Conservation (phyloP, 2,888 invertebrate genomes). For the Octodonta nipae region DNA sequence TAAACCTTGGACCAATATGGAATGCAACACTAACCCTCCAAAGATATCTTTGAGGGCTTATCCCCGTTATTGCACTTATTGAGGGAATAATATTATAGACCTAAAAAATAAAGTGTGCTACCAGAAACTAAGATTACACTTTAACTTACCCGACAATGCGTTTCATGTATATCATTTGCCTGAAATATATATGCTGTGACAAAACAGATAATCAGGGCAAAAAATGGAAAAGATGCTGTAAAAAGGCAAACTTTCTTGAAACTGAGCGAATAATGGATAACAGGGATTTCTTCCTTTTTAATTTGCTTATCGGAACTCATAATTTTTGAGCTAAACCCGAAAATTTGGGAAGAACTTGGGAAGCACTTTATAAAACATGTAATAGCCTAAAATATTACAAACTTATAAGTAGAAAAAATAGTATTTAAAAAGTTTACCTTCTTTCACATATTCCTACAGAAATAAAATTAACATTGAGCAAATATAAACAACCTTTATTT, state of each 20-base stretch:
- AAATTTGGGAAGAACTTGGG: no score
- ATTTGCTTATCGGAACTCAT: no score
- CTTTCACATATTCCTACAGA: no score
- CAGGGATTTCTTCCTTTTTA: constrained; percentile 29
- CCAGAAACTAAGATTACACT: constrained; percentile 3
- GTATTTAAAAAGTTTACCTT: no score
- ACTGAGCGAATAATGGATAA: constrained; percentile 58
- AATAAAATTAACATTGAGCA: no score
- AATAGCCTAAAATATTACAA: no score
- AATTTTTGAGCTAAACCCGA: no score
- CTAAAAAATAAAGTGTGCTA: no score
- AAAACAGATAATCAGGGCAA: constrained; percentile 76
- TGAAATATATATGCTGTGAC: constrained; percentile 81
- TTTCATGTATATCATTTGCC: constrained; percentile 87
- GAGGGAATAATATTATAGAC: constrained; percentile 72
- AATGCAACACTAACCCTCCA: constrained; percentile 87
- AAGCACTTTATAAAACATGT: no score
- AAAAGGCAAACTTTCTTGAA: constrained; percentile 69
- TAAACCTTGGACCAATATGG: constrained; percentile 79
- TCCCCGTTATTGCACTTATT: constrained; percentile 88
- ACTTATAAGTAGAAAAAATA: no score
- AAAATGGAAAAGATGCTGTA: constrained; percentile 72
- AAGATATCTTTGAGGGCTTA: constrained; percentile 81
- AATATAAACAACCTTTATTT: no score
- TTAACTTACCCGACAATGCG: constrained; percentile 74